These are phyloP conservation scores for Tamias sibiricus DNA, from an alignment of 2,113 vertebrate genomes.

Conservation along the genomic window DNA sequence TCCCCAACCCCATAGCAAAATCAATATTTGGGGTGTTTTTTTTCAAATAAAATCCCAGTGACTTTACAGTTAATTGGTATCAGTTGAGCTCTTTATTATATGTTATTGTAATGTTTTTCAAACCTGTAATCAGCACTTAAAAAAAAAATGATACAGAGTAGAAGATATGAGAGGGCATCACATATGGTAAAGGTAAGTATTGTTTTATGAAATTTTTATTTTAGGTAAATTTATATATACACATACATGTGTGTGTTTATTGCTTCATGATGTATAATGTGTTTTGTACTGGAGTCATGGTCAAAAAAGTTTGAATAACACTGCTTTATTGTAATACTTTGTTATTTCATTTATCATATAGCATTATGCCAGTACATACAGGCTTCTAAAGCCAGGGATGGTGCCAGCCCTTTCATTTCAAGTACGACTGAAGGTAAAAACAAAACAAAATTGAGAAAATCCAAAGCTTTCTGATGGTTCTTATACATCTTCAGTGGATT, in stretches of 20 bases:
- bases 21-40: neutral
- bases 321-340: slow-evolving; percentile 89
- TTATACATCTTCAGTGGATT: slow-evolving; percentile 84
- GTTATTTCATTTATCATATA: slow-evolving; percentile 98
- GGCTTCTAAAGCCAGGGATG: slow-evolving; percentile 98
- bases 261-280: slow-evolving; percentile 62
- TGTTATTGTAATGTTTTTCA: slow-evolving; percentile 55
- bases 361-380: slow-evolving; percentile 99
- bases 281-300: slow-evolving; percentile 66
- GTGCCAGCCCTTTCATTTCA: slow-evolving; percentile 95
- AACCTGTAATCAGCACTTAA: neutral
- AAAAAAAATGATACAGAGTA: neutral
- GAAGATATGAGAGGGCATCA: neutral
- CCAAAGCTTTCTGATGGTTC: slow-evolving; percentile 75
- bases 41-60: slow-evolving; percentile 26
- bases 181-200: slow-evolving; percentile 68
- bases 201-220: slow-evolving; percentile 62
- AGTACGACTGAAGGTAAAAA: slow-evolving; percentile 97
- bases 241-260: neutral
- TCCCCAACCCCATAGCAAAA: neutral
- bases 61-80: slow-evolving; percentile 34
- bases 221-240: slow-evolving; percentile 38
- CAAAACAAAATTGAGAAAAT: slow-evolving; percentile 76
- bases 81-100: slow-evolving; percentile 32
- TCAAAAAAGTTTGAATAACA: slow-evolving; percentile 73